These are phyloP conservation scores for Brachymystax lenok DNA, from an alignment of 2,797 vertebrate genomes.

Conservation along the genomic window DNA sequence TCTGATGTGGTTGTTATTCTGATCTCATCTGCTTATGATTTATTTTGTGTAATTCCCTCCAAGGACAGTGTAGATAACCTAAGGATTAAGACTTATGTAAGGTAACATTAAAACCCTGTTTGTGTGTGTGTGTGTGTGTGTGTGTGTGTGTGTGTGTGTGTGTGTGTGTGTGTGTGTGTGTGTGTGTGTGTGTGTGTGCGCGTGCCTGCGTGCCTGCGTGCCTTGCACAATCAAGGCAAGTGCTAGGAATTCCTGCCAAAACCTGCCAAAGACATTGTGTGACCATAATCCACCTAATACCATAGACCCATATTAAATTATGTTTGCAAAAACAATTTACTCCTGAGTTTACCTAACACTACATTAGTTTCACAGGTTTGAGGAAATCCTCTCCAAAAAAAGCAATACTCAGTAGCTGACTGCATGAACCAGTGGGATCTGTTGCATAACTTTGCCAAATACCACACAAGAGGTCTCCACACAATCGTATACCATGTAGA, in stretches of 20 bases:
- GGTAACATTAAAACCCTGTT: too few relatives aligned
- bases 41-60: neutral
- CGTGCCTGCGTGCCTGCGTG: neutral
- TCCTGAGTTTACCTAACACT: constrained; percentile 10
- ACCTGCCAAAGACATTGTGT: constrained; percentile 1
- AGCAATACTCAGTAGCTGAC: neutral
- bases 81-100: neutral
- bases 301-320: neutral
- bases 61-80: neutral
- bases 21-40: neutral
- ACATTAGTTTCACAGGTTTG: constrained; percentile 9
- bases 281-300: neutral
- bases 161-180: too few relatives aligned
- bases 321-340: constrained; percentile 1
- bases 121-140: too few relatives aligned
- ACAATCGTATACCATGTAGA: too few relatives aligned
- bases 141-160: too few relatives aligned
- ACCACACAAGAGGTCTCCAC: neutral
- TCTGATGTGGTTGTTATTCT: neutral
- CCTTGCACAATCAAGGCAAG: neutral
- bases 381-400: constrained; percentile 6
- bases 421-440: neutral
- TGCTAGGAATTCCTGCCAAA: neutral
- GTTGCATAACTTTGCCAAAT: neutral
- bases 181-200: too few relatives aligned